These are phyloP conservation scores for Platichthys flesus DNA, from an alignment of 2,113 vertebrate species.

Conservation along the genomic window DNA sequence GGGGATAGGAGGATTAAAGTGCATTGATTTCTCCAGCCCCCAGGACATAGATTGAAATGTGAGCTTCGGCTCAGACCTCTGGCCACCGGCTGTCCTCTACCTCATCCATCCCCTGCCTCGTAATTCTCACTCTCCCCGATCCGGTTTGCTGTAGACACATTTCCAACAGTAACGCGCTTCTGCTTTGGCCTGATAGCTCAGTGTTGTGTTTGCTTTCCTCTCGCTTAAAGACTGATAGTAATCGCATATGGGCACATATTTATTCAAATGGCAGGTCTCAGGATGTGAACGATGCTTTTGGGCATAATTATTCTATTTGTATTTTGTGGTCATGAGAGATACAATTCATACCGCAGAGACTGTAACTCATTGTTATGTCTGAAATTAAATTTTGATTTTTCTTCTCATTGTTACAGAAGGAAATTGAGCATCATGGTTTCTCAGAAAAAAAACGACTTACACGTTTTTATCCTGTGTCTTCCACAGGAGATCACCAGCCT, in stretches of 20 bases:
- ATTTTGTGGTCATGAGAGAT: neutral
- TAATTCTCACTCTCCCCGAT: conserved; percentile 44
- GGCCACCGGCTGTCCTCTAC: conserved; percentile 34
- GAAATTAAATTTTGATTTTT: neutral
- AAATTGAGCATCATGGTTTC: neutral
- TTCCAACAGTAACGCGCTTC: conserved; percentile 44
- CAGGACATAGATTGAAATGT: conserved; percentile 73
- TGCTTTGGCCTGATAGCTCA: conserved; percentile 56
- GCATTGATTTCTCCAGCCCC: conserved; percentile 70
- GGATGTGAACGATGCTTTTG: conserved; percentile 20
- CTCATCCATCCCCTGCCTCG: conserved; percentile 49
- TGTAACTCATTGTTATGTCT: neutral
- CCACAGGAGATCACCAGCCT: conserved; percentile 88
- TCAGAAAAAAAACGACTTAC: neutral
- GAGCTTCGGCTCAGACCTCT: conserved; percentile 57
- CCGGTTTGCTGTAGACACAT: conserved; percentile 30
- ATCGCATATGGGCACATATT: conserved; percentile 6
- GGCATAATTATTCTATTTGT: neutral
- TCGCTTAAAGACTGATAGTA: conserved; percentile 40
- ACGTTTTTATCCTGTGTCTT: conserved; percentile 24
- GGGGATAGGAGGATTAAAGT: conserved; percentile 73
- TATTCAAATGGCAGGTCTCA: conserved; percentile 23
- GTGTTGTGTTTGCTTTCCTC: neutral
- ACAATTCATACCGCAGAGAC: conserved; percentile 4
- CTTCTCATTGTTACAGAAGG: neutral